These are phyloP conservation scores for Platerodrilus igneus DNA, from an alignment of 2,888 invertebrate species.

Conservation along the genomic window DNA sequence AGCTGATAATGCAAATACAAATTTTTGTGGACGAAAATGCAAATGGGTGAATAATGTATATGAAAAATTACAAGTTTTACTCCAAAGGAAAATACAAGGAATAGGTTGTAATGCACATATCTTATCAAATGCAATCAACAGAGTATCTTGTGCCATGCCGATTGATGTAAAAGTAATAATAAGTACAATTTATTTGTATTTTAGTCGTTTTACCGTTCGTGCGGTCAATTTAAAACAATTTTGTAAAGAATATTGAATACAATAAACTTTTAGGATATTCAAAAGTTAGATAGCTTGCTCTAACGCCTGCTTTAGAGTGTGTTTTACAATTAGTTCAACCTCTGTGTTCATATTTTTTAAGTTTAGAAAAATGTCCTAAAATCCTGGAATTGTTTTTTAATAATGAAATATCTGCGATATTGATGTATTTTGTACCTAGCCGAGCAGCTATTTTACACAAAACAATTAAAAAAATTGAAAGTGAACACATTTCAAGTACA, in stretches of 20 bases:
- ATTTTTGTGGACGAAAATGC: too few relatives aligned
- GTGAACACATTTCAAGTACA: constrained; percentile 12
- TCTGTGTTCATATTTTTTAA: too few relatives aligned
- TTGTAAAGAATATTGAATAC: constrained; percentile 4
- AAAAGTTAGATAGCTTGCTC: constrained; percentile 4
- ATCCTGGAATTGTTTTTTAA: too few relatives aligned
- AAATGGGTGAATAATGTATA: too few relatives aligned
- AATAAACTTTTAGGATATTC: too few relatives aligned
- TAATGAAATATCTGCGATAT: too few relatives aligned
- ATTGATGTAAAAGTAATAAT: constrained; percentile 4
- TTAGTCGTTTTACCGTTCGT: constrained; percentile 3
- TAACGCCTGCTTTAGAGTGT: constrained; percentile 6
- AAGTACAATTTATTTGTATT: constrained; percentile 3
- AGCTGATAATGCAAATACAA: too few relatives aligned
- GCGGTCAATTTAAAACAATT: background rate
- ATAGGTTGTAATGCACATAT: too few relatives aligned
- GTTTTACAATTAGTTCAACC: too few relatives aligned
- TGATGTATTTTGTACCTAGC: constrained; percentile 17
- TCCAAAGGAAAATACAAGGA: too few relatives aligned
- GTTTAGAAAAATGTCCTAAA: too few relatives aligned
- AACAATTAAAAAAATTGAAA: constrained; percentile 16
- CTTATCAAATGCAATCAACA: constrained; percentile 2
- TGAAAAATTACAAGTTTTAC: too few relatives aligned
- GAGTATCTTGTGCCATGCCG: constrained; percentile 1
- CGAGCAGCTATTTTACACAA: constrained; percentile 14